Evolutionary conservation across 2,113 vertebrate genomes (phyloP).

Genomic region (Hemichromis elongatus): DNA sequence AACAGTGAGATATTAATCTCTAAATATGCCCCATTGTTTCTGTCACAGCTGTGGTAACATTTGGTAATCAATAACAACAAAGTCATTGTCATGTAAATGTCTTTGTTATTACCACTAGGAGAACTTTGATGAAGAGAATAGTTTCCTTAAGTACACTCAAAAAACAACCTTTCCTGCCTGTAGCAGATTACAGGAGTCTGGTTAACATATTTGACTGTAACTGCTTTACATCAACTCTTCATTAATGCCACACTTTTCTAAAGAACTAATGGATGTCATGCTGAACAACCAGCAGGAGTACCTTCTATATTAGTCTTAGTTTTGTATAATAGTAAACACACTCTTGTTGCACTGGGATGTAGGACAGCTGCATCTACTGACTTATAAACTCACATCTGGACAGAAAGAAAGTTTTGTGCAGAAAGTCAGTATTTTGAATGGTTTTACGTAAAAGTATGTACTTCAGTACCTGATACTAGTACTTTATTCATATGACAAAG

Average conservation of each 20-base stretch:
- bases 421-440: background rate
- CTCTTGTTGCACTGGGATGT: background rate
- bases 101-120: background rate
- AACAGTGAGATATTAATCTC: background rate
- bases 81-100: background rate
- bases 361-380: background rate
- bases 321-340: background rate
- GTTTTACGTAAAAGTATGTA: background rate
- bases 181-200: background rate
- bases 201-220: background rate
- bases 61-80: conserved; percentile 17
- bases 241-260: background rate
- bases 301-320: background rate
- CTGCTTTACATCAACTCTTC: background rate
- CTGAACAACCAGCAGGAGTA: background rate
- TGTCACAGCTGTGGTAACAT: background rate
- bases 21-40: background rate
- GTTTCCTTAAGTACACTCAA: background rate
- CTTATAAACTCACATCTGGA: background rate
- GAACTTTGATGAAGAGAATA: background rate
- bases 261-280: background rate
- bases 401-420: background rate
- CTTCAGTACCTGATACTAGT: background rate
- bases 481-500: background rate
- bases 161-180: background rate